Conservation (phyloP, 2,888 invertebrate species). For the Folsomia manolachei region DNA sequence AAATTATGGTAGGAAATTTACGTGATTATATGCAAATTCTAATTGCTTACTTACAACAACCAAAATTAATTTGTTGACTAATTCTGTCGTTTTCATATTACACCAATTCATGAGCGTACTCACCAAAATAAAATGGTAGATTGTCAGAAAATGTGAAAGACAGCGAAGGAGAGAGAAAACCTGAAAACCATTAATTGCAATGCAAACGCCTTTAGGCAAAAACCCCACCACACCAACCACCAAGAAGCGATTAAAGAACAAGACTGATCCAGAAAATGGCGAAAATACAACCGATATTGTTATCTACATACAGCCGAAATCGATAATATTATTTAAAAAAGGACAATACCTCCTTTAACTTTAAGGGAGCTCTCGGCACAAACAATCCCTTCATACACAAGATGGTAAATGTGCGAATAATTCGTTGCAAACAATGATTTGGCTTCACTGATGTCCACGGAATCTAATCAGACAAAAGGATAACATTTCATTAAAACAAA, state of each 20-base stretch:
- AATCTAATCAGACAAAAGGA: conserved; percentile 63
- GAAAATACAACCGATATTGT: too few species aligned
- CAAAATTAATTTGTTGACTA: background rate
- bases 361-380: conserved; percentile 75
- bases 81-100: background rate
- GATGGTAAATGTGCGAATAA: conserved; percentile 92
- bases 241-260: background rate
- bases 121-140: conserved; percentile 47
- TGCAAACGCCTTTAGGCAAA: background rate
- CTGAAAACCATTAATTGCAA: conserved; percentile 42
- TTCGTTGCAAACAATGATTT: conserved; percentile 90
- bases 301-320: background rate
- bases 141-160: conserved; percentile 45
- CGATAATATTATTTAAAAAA: too few species aligned
- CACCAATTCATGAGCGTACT: conserved; percentile 22
- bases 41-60: too few species aligned
- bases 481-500: too few species aligned
- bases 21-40: background rate
- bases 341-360: conserved; percentile 44
- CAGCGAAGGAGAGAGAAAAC: conserved; percentile 44
- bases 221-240: background rate
- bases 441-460: conserved; percentile 82
- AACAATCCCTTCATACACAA: conserved; percentile 91
- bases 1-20: background rate
- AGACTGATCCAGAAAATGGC: too few species aligned